Evolutionary conservation across 2,888 invertebrate genomes (phyloP).

Genomic region (Urechis unicinctus): DNA sequence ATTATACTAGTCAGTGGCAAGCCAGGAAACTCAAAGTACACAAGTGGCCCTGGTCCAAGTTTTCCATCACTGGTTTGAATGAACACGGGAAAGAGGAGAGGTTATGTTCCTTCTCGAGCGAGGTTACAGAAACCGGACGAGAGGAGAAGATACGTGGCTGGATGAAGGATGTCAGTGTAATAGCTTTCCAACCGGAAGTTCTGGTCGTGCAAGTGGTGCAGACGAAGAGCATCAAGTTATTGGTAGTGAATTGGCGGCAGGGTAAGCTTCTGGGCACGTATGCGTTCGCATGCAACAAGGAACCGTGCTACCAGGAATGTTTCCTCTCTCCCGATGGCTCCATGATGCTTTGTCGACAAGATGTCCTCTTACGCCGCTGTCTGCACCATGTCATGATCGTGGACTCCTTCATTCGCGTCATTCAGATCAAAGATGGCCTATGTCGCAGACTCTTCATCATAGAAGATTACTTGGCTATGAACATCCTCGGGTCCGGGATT

Average conservation of each 20-base stretch:
- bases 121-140: background rate
- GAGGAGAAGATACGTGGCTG: background rate
- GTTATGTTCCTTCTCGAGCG: background rate
- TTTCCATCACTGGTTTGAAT: background rate
- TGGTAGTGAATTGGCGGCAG: background rate
- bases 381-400: background rate
- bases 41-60: background rate
- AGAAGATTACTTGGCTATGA: background rate
- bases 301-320: conserved; percentile 1
- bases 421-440: conserved; percentile 1
- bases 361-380: background rate
- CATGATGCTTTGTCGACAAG: background rate
- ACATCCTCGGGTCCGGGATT: background rate
- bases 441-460: background rate
- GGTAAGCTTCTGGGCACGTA: background rate
- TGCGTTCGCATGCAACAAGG: background rate
- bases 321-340: background rate
- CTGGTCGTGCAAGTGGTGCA: background rate
- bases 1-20: background rate
- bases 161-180: background rate
- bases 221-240: background rate
- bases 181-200: background rate
- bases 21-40: background rate
- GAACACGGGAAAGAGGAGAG: background rate
- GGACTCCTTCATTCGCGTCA: background rate